A percentile compares a stretch with the other conserved stretches of the same genome.
phyloP scores from a whole-genome alignment of 1,140 invertebrate species.

The Eriosoma lanigerum region DNA sequence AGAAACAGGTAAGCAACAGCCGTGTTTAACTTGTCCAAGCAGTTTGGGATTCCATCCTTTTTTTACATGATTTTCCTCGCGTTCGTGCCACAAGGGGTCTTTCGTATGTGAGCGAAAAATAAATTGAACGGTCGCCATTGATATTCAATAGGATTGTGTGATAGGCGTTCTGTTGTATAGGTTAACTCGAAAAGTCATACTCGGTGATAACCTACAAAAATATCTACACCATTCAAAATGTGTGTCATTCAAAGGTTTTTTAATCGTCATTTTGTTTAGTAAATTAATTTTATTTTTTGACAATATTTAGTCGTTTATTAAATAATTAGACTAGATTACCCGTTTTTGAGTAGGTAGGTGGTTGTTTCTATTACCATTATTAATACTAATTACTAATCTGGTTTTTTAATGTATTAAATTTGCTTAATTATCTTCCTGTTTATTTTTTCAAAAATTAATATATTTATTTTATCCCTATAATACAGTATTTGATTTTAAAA shows the following conservation, averaged over 20 bases:
- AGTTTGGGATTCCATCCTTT: neutral
- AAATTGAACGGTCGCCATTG: conserved; percentile 38
- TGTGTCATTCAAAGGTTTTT: conserved; percentile 18
- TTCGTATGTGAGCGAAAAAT: neutral
- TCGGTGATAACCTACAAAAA: conserved; percentile 49
- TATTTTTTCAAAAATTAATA: neutral
- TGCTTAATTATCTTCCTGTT: too few relatives aligned
- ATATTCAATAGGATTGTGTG: conserved; percentile 24
- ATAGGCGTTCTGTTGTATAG: conserved; percentile 46
- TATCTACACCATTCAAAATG: neutral
- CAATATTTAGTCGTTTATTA: neutral
- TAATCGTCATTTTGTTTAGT: neutral
- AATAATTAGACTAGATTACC: neutral
- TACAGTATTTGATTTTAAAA: too few relatives aligned
- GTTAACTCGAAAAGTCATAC: conserved; percentile 42
- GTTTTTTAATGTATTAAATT: too few relatives aligned
- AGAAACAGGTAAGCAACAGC: conserved; percentile 40
- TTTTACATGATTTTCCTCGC: neutral
- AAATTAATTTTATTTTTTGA: too few relatives aligned
- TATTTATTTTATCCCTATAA: neutral
- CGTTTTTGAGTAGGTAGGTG: neutral
- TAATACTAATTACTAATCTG: neutral
- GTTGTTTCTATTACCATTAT: neutral
- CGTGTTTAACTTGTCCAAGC: too few relatives aligned
- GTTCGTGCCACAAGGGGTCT: neutral